A percentile compares a stretch with the other conserved stretches of the same genome.
Conservation (phyloP, 2,888 invertebrate species). For the Sesia bembeciformis region DNA sequence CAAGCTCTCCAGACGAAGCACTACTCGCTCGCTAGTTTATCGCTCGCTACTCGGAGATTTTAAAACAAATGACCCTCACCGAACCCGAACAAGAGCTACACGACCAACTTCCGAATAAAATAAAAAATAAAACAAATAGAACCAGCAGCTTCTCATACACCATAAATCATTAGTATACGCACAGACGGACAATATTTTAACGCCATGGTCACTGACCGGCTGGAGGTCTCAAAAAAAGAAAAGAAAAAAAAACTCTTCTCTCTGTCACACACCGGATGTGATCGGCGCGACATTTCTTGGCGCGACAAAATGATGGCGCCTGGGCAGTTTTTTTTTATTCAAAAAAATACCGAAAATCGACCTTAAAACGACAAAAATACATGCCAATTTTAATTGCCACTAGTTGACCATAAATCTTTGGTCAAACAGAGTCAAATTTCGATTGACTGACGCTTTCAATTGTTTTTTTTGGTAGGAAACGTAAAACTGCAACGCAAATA, state of each 20-base stretch:
- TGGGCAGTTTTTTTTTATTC: slow-evolving; percentile 26
- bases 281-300: slow-evolving; percentile 51
- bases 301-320: slow-evolving; percentile 65
- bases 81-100: neutral
- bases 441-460: slow-evolving; percentile 17
- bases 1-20: no score
- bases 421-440: slow-evolving; percentile 13
- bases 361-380: neutral
- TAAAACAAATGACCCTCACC: no score
- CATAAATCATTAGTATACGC: slow-evolving; percentile 52
- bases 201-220: slow-evolving; percentile 45
- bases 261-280: slow-evolving; percentile 51
- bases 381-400: neutral
- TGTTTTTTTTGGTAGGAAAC: slow-evolving; percentile 3
- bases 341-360: slow-evolving; percentile 5
- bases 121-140: neutral
- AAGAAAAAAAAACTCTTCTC: slow-evolving; percentile 21
- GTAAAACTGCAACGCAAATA: neutral
- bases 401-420: slow-evolving; percentile 2
- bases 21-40: no score
- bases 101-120: neutral
- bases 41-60: no score
- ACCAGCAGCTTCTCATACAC: slow-evolving; percentile 10
- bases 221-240: slow-evolving; percentile 27
- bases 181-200: slow-evolving; percentile 40